Conservation (phyloP, 2,888 invertebrate genomes). For the Leucozona laternaria region DNA sequence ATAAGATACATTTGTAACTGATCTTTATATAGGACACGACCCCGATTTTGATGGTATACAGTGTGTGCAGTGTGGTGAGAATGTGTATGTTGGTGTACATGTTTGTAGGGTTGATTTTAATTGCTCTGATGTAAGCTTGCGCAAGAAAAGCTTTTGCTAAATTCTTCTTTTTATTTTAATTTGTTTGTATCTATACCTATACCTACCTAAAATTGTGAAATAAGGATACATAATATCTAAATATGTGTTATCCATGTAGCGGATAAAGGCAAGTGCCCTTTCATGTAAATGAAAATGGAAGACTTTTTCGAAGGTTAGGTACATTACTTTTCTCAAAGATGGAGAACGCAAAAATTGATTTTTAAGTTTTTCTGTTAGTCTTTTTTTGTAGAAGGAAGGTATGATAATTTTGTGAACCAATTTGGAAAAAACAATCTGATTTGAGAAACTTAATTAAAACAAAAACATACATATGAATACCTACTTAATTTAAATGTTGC, state of each 20-base stretch:
- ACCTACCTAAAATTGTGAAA: neutral
- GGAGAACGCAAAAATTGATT: slow-evolving; percentile 9
- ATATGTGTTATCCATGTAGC: neutral
- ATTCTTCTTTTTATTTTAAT: slow-evolving; percentile 6
- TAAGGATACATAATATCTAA: slow-evolving; percentile 16
- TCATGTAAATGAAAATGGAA: neutral
- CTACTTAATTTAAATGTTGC: no score
- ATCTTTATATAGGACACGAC: slow-evolving; percentile 74
- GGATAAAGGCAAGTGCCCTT: slow-evolving; percentile 39
- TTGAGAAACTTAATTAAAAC: neutral
- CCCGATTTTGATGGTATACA: slow-evolving; percentile 54
- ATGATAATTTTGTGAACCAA: neutral
- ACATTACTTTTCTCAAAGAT: slow-evolving; percentile 5
- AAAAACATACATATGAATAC: no score
- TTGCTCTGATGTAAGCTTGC: slow-evolving; percentile 66
- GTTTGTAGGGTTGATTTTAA: slow-evolving; percentile 61
- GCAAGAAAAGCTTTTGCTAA: slow-evolving; percentile 58
- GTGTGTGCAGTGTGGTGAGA: neutral
- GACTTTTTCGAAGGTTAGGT: slow-evolving; percentile 18
- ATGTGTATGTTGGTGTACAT: neutral
- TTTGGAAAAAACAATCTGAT: neutral
- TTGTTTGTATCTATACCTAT: slow-evolving; percentile 16
- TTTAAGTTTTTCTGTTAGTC: neutral
- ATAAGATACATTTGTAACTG: slow-evolving; percentile 70
- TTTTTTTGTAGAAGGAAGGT: neutral